phyloP scores from a whole-genome alignment of 2,888 invertebrate genomes.

The Thereva unica region DNA sequence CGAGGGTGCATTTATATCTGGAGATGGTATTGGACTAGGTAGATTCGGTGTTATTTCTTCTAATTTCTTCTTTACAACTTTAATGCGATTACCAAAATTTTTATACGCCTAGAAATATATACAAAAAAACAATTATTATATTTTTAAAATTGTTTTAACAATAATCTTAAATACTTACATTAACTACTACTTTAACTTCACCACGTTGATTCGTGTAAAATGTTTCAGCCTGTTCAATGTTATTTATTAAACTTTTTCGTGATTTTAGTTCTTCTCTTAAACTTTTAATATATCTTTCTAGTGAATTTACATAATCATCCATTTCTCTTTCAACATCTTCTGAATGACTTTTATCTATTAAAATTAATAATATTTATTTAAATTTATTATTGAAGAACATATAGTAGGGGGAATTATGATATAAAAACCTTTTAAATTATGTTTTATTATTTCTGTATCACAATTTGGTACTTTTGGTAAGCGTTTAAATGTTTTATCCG shows the following conservation, averaged over 20 bases:
- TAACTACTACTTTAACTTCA: constrained; percentile 94
- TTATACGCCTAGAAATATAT: constrained; percentile 79
- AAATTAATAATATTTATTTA: constrained; percentile 1
- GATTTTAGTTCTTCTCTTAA: constrained; percentile 83
- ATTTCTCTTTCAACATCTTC: constrained; percentile 87
- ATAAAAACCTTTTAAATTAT: constrained; percentile 78
- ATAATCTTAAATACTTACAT: constrained; percentile 70
- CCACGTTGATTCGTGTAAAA: constrained; percentile 89
- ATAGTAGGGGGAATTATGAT: too few relatives aligned
- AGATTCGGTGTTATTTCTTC: constrained; percentile 78
- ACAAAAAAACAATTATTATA: constrained; percentile 5
- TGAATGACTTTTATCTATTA: constrained; percentile 77
- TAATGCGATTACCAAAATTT: constrained; percentile 88
- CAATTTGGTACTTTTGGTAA: constrained; percentile 62
- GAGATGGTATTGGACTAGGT: constrained; percentile 65
- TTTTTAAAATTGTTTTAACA: background rate
- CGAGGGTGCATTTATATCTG: constrained; percentile 70
- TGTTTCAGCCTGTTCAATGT: constrained; percentile 78
- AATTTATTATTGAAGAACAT: constrained; percentile 8
- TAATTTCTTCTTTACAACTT: constrained; percentile 80
- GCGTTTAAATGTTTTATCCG: constrained; percentile 68
- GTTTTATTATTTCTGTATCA: constrained; percentile 77
- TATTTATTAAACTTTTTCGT: constrained; percentile 74
- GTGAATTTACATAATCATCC: constrained; percentile 76
- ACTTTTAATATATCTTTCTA: constrained; percentile 80